phyloP scores from a whole-genome alignment of 1,140 invertebrate genomes.

The Trichoplusia ni region DNA sequence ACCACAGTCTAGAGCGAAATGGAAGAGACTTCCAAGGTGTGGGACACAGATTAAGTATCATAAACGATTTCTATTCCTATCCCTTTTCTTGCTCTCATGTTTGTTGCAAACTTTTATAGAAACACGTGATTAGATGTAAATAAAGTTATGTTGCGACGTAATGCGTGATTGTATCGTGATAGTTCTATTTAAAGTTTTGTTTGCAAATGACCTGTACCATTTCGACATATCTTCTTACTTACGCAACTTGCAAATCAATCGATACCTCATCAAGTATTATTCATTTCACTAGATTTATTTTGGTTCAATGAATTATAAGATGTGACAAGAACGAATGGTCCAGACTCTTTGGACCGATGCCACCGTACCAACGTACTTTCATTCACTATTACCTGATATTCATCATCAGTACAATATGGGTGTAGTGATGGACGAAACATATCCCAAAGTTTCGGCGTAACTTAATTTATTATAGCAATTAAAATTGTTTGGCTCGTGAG shows the following conservation, averaged over 20 bases:
- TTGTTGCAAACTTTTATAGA: no score
- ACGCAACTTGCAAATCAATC: neutral
- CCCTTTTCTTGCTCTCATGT: no score
- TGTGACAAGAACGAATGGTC: conserved; percentile 5
- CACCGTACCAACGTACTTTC: conserved; percentile 13
- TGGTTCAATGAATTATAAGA: conserved; percentile 7
- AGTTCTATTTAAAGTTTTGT: no score
- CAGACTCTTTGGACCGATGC: neutral
- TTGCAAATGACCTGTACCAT: no score
- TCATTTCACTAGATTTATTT: neutral
- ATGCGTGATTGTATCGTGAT: neutral
- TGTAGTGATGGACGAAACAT: neutral
- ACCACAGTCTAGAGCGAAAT: no score
- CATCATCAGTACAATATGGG: neutral
- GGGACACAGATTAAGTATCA: no score
- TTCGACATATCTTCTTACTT: no score
- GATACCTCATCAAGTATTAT: neutral
- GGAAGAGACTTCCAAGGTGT: no score
- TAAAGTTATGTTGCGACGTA: no score
- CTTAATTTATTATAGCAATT: conserved; percentile 18
- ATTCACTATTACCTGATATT: conserved; percentile 13
- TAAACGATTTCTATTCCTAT: no score
- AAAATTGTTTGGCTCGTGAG: conserved; percentile 10
- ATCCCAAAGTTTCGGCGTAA: conserved; percentile 7
- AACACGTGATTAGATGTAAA: no score